phyloP scores from a whole-genome alignment of 2,888 invertebrate genomes.

The Eurytoma californica region DNA sequence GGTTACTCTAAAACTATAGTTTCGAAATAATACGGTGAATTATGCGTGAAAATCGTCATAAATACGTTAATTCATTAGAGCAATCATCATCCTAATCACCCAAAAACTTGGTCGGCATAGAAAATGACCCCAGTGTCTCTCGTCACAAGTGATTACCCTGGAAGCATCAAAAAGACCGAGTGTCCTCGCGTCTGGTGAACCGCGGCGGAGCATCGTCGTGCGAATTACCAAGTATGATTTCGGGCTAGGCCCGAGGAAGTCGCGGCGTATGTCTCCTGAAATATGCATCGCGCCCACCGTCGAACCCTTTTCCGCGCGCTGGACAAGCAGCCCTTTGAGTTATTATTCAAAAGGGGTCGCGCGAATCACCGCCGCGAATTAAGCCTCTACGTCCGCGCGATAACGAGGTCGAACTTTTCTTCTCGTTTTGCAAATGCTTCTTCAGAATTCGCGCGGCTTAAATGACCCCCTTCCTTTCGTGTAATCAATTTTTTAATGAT shows the following conservation, averaged over 20 bases:
- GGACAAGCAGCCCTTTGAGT: slow-evolving; percentile 66
- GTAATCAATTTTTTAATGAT: too few relatives aligned
- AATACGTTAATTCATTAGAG: neutral
- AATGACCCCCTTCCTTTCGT: too few relatives aligned
- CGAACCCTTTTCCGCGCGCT: slow-evolving; percentile 56
- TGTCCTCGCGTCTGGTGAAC: neutral
- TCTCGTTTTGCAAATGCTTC: too few relatives aligned
- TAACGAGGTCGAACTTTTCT: slow-evolving; percentile 12
- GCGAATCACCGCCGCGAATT: slow-evolving; percentile 20
- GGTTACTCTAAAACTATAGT: too few relatives aligned
- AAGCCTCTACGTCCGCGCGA: neutral
- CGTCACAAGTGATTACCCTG: neutral
- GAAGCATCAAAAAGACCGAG: neutral
- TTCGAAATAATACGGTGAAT: too few relatives aligned
- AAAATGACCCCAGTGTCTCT: too few relatives aligned
- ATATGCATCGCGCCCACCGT: slow-evolving; percentile 66
- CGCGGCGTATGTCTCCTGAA: slow-evolving; percentile 59
- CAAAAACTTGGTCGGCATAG: too few relatives aligned
- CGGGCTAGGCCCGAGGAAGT: neutral
- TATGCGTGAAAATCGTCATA: too few relatives aligned
- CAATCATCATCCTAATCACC: neutral
- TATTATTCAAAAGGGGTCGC: slow-evolving; percentile 73
- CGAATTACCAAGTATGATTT: slow-evolving; percentile 72
- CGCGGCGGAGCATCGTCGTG: neutral
- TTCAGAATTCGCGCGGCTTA: too few relatives aligned